Conservation (phyloP, 2,888 invertebrate species). For the Crossocerus cetratus region DNA sequence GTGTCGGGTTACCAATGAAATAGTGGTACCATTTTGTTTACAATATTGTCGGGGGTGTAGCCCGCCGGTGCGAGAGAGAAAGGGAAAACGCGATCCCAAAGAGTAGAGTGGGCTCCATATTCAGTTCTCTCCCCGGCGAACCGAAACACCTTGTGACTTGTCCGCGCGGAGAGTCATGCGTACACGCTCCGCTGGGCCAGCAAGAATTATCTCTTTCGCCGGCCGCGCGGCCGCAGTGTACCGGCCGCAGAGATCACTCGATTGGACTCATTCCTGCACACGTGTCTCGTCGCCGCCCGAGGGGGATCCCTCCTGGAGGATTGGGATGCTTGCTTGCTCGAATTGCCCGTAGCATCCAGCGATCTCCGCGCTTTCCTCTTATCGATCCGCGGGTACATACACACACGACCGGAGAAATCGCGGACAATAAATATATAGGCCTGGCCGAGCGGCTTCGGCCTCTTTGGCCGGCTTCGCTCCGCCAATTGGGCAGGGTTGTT, state of each 20-base stretch:
- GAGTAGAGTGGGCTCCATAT: slow-evolving; percentile 18
- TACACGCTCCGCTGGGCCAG: slow-evolving; percentile 59
- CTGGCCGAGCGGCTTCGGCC: too few relatives aligned
- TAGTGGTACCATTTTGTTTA: slow-evolving; percentile 77
- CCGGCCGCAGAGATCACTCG: slow-evolving; percentile 39
- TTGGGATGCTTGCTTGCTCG: too few relatives aligned
- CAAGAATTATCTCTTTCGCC: slow-evolving; percentile 65
- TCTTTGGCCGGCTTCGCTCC: too few relatives aligned
- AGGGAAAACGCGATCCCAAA: background rate
- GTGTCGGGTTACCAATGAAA: slow-evolving; percentile 76
- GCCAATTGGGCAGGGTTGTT: too few relatives aligned
- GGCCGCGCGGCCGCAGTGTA: slow-evolving; percentile 34
- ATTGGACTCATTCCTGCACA: slow-evolving; percentile 58
- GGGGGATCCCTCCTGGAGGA: too few relatives aligned
- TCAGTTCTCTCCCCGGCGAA: slow-evolving; percentile 45
- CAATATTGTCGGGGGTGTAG: slow-evolving; percentile 74
- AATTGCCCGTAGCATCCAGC: too few relatives aligned
- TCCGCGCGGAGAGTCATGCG: slow-evolving; percentile 65
- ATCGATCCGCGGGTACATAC: too few relatives aligned
- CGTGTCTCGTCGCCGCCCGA: slow-evolving; percentile 23
- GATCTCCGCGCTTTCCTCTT: too few relatives aligned
- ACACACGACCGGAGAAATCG: too few relatives aligned
- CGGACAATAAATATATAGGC: too few relatives aligned
- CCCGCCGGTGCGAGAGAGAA: slow-evolving; percentile 21
- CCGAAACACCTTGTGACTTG: slow-evolving; percentile 53